Evolutionary conservation across 2,113 vertebrate genomes (phyloP).

Genomic region (Microtus pennsylvanicus): DNA sequence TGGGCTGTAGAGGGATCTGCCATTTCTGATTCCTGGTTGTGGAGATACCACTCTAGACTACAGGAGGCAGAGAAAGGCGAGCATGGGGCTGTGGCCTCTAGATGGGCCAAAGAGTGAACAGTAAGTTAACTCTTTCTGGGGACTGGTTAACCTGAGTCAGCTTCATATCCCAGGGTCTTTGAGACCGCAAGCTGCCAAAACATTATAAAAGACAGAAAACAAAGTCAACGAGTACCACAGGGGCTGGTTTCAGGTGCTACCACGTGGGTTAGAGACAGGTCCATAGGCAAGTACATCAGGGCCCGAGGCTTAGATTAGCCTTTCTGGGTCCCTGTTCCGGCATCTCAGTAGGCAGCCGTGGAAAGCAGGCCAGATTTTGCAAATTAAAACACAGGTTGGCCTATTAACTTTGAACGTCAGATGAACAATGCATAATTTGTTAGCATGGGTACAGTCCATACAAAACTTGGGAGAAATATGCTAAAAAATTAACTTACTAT

Average conservation of each 20-base stretch:
- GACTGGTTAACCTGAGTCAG: background rate
- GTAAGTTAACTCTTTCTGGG: background rate
- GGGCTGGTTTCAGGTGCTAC: background rate
- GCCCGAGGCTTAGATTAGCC: background rate
- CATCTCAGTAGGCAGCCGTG: background rate
- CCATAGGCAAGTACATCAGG: background rate
- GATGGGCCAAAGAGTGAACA: background rate
- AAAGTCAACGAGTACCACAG: background rate
- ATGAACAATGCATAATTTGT: background rate
- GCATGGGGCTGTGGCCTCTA: background rate
- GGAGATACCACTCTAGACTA: background rate
- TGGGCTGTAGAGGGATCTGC: background rate
- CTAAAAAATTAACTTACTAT: background rate
- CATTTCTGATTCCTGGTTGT: background rate
- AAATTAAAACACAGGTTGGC: background rate
- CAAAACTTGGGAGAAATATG: background rate
- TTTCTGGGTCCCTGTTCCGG: background rate
- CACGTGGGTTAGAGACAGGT: background rate
- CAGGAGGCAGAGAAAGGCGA: background rate
- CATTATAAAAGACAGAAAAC: background rate
- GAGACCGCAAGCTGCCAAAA: background rate
- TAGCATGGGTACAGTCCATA: background rate
- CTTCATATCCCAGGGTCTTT: background rate
- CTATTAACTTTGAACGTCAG: background rate
- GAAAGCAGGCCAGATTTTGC: background rate